phyloP scores from a whole-genome alignment of 2,113 vertebrate genomes.

The Varanus komodoensis region DNA sequence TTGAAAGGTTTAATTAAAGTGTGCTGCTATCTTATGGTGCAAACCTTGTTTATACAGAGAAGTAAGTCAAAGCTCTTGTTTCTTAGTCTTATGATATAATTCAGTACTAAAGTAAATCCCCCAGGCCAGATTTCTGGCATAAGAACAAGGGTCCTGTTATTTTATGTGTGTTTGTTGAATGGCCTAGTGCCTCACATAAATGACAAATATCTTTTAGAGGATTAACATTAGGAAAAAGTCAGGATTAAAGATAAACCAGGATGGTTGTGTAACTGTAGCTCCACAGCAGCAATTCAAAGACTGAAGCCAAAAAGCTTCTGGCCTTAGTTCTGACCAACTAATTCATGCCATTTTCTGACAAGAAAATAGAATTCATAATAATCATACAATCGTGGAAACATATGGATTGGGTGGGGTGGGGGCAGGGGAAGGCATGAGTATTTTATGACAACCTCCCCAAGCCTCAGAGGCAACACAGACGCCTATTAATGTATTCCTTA shows the following conservation, averaged over 20 bases:
- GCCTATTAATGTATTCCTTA: conserved; percentile 57
- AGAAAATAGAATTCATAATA: conserved; percentile 47
- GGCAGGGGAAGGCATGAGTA: neutral
- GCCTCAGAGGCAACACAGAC: conserved; percentile 53
- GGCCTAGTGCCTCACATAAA: conserved; percentile 63
- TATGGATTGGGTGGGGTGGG: conserved; percentile 29
- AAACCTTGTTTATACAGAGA: neutral
- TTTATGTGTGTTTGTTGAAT: conserved; percentile 46
- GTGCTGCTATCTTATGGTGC: neutral
- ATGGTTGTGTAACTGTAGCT: conserved; percentile 50
- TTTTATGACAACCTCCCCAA: conserved; percentile 46
- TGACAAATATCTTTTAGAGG: conserved; percentile 61
- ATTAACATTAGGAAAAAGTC: conserved; percentile 68
- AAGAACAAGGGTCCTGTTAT: conserved; percentile 72
- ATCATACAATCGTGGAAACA: conserved; percentile 55
- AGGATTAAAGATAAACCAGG: conserved; percentile 56
- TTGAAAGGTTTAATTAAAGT: neutral
- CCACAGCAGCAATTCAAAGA: conserved; percentile 43
- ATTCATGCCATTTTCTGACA: conserved; percentile 49
- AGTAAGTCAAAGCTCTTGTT: conserved; percentile 34
- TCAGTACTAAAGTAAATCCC: conserved; percentile 44
- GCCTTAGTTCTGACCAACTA: conserved; percentile 31
- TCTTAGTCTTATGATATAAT: conserved; percentile 56
- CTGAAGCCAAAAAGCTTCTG: conserved; percentile 48
- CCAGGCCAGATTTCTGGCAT: conserved; percentile 51